These are phyloP conservation scores for Engystomops pustulosus DNA, from an alignment of 2,113 vertebrate genomes.

Conservation along the genomic window DNA sequence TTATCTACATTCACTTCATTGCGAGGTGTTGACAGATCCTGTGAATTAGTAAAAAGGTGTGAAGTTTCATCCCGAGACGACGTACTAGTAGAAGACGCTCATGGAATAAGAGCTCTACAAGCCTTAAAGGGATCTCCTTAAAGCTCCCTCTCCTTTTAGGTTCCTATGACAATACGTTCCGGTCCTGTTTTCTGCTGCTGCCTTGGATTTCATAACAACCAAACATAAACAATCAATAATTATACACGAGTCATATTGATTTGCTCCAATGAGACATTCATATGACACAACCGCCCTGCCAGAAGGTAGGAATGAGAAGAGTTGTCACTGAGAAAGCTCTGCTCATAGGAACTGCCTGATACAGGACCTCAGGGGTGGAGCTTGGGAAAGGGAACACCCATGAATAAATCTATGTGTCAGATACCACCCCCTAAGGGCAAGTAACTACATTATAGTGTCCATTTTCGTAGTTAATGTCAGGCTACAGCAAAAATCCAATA, in stretches of 20 bases:
- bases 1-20: background rate
- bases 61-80: background rate
- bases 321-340: no score
- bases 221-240: no score
- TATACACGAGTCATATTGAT: no score
- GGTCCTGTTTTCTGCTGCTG: no score
- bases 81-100: no score
- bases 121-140: no score
- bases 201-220: no score
- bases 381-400: background rate
- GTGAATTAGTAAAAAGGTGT: background rate
- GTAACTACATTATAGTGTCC: background rate
- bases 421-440: background rate
- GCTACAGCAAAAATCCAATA: background rate
- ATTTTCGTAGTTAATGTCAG: background rate
- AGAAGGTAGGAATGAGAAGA: no score
- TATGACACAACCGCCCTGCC: background rate
- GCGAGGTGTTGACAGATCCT: background rate
- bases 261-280: background rate
- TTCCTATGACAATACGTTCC: no score
- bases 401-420: background rate
- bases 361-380: background rate
- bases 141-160: no score
- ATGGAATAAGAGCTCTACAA: background rate
- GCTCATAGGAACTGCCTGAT: background rate